Evolutionary conservation across 2,888 invertebrate genomes (phyloP), one percentile per base, ranked within the genome.

Genomic region (Scrobipalpa atriplicella): DNA sequence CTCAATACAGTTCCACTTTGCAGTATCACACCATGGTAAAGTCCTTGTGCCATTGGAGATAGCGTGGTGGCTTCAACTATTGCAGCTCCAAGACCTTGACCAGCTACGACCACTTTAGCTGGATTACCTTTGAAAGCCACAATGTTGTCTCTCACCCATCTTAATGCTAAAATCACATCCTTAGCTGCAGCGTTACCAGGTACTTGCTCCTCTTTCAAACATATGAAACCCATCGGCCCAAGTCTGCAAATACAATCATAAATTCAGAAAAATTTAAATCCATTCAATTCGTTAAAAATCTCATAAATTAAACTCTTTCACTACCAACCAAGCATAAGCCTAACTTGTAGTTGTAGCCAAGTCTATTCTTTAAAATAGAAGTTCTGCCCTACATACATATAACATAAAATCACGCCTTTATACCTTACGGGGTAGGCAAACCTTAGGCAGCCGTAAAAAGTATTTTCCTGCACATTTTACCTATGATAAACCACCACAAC

Each of bases 111-210:
- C 1, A 91, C 83, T 65, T 80, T 83, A 2, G 84, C 72, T 1
- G 92, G 81, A 67, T 87, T 86, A n/a, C 92, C 92, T 66, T 82
- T 80, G 66, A 92, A 92, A 0, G 91, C 92, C 1, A 85, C 78
- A 6, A 92, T 89, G 68, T 92, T 92, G 67, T 92, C 92, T 62
- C 86, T 76, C 1, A 90, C 79, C 92, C 92, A 92, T 56, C 89
- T 77, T 54, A 92, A 68, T 0, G 89, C 92, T 52, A 83, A 65
- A 0, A 91, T 79, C 0, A 86, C 82, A 67, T 92, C 92, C 70
- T 91, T 92, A 0, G 83, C 78, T 1, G 87, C 92, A 1, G 84
- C 86, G 56, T 92, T 92, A 8, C 92, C 92, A 16, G 92, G 87
- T 60, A 88, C 82, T 67, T 76, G 74, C 29, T 88, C 86, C 47